Base-by-base conservation (phyloP, 2,888 invertebrate species). In the Eupithecia insigniata region DNA sequence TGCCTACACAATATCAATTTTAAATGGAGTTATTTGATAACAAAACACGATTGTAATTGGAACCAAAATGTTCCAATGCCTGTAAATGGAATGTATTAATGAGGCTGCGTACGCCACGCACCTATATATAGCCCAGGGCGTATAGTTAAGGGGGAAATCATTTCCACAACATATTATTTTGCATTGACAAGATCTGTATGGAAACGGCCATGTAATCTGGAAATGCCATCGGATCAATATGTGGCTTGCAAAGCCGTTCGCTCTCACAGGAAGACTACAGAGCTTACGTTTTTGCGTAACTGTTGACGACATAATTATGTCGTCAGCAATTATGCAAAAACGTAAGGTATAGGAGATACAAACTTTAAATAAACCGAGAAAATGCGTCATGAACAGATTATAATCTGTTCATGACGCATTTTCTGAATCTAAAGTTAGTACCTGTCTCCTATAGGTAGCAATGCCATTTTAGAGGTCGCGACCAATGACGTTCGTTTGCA, bases 181-280 rank as follows among this genome's bases (percentile, higher is more conserved):
- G 67, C 26, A 70, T 72, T 75, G 73, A 71, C 66, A 67, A 46
- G 73, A 66, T 76, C 69, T 73, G 68, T 75, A 70, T 74, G 64
- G 67, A 60, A 70, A 75, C 74, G 67, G 64, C 28, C 55, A 76
- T 74, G 69, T 77, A 77, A 76, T 77, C 77, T 78, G 69, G 72
- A 77, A 79, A 77, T 78, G 75, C 73, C 77, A 73, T 77, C 71
- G 70, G 75, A 78, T 78, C 78, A 73, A 79, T 79, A 76, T 75
- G 72, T 71, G 71, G 69, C 70, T 64, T 65, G 67, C 36, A 62
- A 67, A 76, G 68, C 67, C 66, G 34, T 65, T 66, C 28, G 69
- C 72, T 76, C 76, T 76, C 74, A 67, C 70, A 66, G 73, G 72
- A 77, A 75, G 74, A 76, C 75, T 72, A 39, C 65, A 62, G 72